Percentiles rank a stretch among this genome's conserved stretches.
Evolutionary conservation across 23 tunicate genomes (phyloP).

Genomic region (Ascidia mentula): DNA sequence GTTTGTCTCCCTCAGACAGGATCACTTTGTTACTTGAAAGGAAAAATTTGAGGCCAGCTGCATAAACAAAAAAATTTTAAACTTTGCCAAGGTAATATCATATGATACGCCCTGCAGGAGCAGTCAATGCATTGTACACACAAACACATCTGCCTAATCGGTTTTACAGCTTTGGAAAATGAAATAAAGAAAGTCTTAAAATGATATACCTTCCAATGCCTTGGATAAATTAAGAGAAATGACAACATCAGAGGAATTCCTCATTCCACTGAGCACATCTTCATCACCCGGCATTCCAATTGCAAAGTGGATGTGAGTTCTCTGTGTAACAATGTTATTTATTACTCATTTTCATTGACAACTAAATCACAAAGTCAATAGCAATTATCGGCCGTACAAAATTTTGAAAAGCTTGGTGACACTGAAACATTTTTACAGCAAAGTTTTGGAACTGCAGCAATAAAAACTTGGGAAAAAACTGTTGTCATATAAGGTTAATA

Average conservation of each 20-base stretch:
- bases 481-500: background rate
- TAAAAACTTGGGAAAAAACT: background rate
- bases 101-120: too few species aligned
- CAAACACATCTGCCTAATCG: too few species aligned
- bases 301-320: slow-evolving; percentile 75
- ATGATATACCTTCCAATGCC: slow-evolving; percentile 61
- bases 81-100: too few species aligned
- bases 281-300: slow-evolving; percentile 49
- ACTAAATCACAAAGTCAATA: background rate
- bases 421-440: too few species aligned
- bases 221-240: slow-evolving; percentile 48
- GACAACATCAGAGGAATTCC: slow-evolving; percentile 40
- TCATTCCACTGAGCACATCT: slow-evolving; percentile 74
- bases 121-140: too few species aligned
- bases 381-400: too few species aligned
- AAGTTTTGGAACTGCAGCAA: too few species aligned
- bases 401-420: too few species aligned
- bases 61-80: background rate
- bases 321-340: background rate
- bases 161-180: too few species aligned
- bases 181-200: too few species aligned
- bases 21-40: slow-evolving; percentile 54
- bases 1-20: slow-evolving; percentile 56
- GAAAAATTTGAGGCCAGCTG: slow-evolving; percentile 71
- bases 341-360: too few species aligned